phyloP scores from a whole-genome alignment of 2,888 invertebrate genomes.

The Ariolimax columbianus region DNA sequence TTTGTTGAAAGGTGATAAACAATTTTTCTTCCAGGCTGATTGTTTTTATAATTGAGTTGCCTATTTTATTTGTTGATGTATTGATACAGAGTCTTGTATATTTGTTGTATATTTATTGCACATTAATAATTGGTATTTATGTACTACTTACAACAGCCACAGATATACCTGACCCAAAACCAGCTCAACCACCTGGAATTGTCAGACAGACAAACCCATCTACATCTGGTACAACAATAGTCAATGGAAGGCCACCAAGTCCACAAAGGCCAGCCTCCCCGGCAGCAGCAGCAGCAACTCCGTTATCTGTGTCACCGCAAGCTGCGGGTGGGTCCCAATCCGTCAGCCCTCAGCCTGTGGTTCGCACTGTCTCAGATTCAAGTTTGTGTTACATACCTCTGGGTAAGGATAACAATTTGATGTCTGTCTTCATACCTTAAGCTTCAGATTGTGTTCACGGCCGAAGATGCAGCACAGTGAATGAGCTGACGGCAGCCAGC shows the following conservation, averaged over 20 bases:
- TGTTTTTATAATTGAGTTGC: too few species aligned
- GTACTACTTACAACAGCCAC: constrained; percentile 52
- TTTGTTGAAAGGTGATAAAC: too few species aligned
- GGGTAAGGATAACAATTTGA: constrained; percentile 3
- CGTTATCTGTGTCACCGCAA: background rate
- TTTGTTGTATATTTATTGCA: background rate
- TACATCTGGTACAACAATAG: background rate
- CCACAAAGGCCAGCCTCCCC: constrained; percentile 39
- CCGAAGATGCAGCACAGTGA: too few species aligned
- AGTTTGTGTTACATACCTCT: constrained; percentile 36
- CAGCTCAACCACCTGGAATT: constrained; percentile 3
- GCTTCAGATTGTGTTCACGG: too few species aligned
- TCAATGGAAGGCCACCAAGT: constrained; percentile 9
- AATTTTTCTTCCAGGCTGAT: too few species aligned
- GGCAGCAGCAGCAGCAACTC: background rate
- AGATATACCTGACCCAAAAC: constrained; percentile 59
- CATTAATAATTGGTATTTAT: background rate
- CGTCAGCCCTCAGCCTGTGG: constrained; percentile 50
- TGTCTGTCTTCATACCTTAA: too few species aligned
- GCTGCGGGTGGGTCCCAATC: constrained; percentile 14
- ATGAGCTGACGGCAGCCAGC: too few species aligned
- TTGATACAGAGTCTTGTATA: background rate
- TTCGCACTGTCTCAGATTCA: constrained; percentile 16
- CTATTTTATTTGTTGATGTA: background rate
- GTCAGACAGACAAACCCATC: constrained; percentile 20